Conservation (phyloP, 2,797 vertebrate species). For the Hylomyscus alleni region DNA sequence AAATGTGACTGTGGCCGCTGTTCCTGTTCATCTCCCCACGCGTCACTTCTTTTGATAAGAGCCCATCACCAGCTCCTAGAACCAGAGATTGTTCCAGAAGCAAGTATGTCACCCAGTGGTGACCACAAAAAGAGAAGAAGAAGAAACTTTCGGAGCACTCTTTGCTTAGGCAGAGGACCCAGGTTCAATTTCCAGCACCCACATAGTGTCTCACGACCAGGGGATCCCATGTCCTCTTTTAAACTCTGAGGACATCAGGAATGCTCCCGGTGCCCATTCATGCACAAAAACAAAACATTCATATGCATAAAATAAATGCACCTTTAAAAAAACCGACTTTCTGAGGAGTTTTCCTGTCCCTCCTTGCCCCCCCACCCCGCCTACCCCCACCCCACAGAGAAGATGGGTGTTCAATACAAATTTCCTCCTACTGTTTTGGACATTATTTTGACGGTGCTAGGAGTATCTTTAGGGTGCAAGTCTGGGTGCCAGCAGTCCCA, state of each 20-base stretch:
- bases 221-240: not conserved
- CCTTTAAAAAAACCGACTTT: not conserved
- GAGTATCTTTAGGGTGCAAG: not conserved
- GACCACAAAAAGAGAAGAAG: not conserved
- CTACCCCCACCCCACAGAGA: not conserved
- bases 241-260: not conserved
- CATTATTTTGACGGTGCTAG: not conserved
- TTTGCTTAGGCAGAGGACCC: not conserved
- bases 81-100: slow-evolving; percentile 25
- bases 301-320: not conserved
- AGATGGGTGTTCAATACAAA: not conserved
- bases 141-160: not conserved
- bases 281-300: not conserved
- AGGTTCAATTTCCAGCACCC: not conserved
- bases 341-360: not conserved
- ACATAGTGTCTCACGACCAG: not conserved
- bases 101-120: not conserved
- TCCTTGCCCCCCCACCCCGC: too few relatives aligned
- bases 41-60: not conserved
- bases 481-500: not conserved
- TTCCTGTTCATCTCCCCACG: not conserved
- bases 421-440: not conserved
- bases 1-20: not conserved
- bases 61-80: not conserved
- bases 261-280: not conserved